phyloP scores from a whole-genome alignment of 1,140 invertebrate species.

The Drosophila micromelanica region DNA sequence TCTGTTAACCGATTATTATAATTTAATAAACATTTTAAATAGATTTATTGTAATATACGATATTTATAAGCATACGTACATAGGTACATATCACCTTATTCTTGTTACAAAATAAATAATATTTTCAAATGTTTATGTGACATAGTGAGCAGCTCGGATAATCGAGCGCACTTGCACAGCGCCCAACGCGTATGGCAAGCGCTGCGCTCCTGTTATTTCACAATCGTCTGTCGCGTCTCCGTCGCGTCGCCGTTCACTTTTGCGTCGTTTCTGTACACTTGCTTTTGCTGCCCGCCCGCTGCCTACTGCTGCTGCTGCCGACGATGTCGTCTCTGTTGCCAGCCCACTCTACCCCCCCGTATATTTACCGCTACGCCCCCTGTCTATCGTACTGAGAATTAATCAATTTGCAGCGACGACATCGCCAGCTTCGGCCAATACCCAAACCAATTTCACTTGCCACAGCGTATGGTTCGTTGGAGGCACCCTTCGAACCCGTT shows the following conservation, averaged over 20 bases:
- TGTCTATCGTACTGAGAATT: conserved; percentile 30
- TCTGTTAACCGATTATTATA: no score
- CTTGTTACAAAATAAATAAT: no score
- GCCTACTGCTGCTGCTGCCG: conserved; percentile 21
- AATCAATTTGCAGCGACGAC: conserved; percentile 46
- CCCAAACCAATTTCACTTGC: conserved; percentile 49
- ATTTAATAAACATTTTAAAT: no score
- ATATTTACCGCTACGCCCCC: conserved; percentile 1
- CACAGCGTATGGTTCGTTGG: conserved; percentile 22
- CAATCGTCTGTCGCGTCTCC: conserved; percentile 66
- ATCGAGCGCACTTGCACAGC: no score
- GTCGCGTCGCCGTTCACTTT: conserved; percentile 72
- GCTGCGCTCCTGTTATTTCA: conserved; percentile 59
- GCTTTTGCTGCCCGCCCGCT: conserved; percentile 53
- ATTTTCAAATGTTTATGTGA: no score
- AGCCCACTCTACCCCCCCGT: conserved; percentile 29
- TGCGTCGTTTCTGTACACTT: conserved; percentile 76
- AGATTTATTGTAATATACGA: no score
- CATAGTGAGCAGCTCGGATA: no score
- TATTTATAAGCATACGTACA: no score
- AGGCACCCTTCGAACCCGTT: conserved; percentile 36
- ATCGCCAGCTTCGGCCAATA: conserved; percentile 19
- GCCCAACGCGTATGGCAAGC: neutral
- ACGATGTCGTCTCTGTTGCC: conserved; percentile 49
- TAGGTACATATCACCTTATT: no score